Conservation (phyloP, 2,113 vertebrate species). For the Spea multiplicata region DNA sequence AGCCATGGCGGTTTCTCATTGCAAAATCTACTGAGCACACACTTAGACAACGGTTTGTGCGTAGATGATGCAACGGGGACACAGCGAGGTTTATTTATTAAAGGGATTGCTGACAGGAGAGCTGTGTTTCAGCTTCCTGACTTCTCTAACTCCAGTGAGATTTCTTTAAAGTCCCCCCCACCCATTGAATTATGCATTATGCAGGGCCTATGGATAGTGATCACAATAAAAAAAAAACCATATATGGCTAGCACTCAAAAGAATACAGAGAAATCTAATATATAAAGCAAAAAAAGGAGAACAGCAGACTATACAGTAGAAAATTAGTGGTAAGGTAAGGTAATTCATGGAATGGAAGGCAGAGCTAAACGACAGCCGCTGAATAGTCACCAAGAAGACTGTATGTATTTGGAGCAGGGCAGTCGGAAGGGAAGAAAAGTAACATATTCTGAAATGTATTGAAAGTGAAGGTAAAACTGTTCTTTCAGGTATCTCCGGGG, state of each 20-base stretch:
- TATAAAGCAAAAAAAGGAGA: conserved; percentile 4
- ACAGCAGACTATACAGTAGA: conserved; percentile 2
- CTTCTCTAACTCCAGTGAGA: no score
- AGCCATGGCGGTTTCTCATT: neutral
- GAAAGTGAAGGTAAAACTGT: neutral
- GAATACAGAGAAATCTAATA: no score
- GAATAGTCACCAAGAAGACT: no score
- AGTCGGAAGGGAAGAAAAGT: neutral
- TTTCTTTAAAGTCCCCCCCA: no score
- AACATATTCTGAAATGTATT: neutral
- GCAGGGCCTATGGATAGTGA: no score
- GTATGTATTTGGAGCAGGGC: neutral
- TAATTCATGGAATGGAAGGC: conserved; percentile 18
- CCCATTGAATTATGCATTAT: no score
- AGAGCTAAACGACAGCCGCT: conserved; percentile 14
- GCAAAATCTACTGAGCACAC: neutral
- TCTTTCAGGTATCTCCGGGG: neutral
- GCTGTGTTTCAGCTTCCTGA: no score
- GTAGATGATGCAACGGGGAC: neutral
- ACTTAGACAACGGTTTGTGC: neutral
- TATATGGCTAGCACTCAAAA: no score
- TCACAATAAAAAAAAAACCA: no score
- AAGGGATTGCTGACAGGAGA: neutral
- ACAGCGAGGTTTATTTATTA: neutral
- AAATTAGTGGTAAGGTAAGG: conserved; percentile 27